phyloP scores from a whole-genome alignment of 1,140 invertebrate genomes.

The Riptortus pedestris region DNA sequence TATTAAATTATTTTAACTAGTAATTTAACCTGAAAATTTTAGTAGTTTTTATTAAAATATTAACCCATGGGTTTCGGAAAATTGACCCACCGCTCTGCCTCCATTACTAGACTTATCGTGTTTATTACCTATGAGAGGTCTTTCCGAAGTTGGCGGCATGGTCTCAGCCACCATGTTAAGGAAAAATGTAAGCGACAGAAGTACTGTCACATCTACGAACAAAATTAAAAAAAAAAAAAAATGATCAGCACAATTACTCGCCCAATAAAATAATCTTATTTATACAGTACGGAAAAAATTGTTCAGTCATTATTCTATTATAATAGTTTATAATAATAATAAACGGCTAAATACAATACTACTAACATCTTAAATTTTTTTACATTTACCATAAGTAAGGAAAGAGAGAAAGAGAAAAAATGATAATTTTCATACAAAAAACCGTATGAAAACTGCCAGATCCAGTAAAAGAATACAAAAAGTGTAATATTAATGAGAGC shows the following conservation, averaged over 20 bases:
- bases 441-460: background rate
- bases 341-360: background rate
- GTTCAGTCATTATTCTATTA: background rate
- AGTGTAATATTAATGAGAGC: background rate
- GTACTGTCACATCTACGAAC: slow-evolving; percentile 54
- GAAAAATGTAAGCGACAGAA: slow-evolving; percentile 62
- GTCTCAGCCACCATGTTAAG: slow-evolving; percentile 54
- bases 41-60: too few relatives aligned
- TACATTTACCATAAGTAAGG: background rate
- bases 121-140: slow-evolving; percentile 52
- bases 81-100: slow-evolving; percentile 28
- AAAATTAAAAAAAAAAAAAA: slow-evolving; percentile 29
- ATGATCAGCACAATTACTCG: slow-evolving; percentile 3
- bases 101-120: slow-evolving; percentile 20
- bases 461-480: background rate
- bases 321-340: slow-evolving; percentile 7
- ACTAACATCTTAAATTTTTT: slow-evolving; percentile 29
- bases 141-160: slow-evolving; percentile 54
- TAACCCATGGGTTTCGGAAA: too few relatives aligned
- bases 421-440: background rate
- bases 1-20: too few relatives aligned
- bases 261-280: slow-evolving; percentile 5
- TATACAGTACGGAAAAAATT: background rate
- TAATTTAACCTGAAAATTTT: too few relatives aligned
- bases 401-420: slow-evolving; percentile 10